These are phyloP conservation scores for Oncopeltus fasciatus DNA, from an alignment of 1,140 invertebrate species.

Conservation along the genomic window DNA sequence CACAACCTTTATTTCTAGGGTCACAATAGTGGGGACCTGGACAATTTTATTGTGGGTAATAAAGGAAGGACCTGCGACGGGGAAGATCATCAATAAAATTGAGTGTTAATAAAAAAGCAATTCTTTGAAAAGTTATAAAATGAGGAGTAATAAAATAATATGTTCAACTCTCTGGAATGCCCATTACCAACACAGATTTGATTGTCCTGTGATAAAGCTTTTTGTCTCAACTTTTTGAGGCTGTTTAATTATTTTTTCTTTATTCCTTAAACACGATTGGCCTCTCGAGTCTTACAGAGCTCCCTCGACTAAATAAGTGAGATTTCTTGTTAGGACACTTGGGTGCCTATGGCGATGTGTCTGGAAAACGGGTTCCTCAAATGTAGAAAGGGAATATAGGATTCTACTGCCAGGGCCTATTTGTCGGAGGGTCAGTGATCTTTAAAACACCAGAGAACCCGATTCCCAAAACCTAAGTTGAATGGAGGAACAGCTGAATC, in stretches of 20 bases:
- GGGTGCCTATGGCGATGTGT: too few relatives aligned
- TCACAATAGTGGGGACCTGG: neutral
- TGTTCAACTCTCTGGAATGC: neutral
- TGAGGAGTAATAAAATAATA: neutral
- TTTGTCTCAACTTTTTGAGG: neutral
- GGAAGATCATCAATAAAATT: neutral
- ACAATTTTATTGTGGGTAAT: slow-evolving; percentile 7
- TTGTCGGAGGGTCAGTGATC: too few relatives aligned
- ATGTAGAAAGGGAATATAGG: too few relatives aligned
- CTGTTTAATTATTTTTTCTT: neutral
- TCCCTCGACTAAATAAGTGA: too few relatives aligned
- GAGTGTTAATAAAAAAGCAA: slow-evolving; percentile 8
- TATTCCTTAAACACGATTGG: too few relatives aligned
- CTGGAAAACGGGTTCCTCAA: too few relatives aligned
- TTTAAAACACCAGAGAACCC: too few relatives aligned
- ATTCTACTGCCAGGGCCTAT: too few relatives aligned
- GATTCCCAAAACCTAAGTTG: too few relatives aligned
- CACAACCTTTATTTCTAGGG: neutral
- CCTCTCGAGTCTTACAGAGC: too few relatives aligned
- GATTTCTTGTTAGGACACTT: too few relatives aligned
- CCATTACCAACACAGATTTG: neutral
- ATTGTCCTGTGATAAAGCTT: neutral
- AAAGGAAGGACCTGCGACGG: neutral
- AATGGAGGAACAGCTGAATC: too few relatives aligned
- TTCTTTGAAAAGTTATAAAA: neutral